A percentile compares a stretch with the other conserved stretches of the same genome.
phyloP scores from a whole-genome alignment of 53 echinoderm and acorn worm genomes.

The Echinometra lucunter region DNA sequence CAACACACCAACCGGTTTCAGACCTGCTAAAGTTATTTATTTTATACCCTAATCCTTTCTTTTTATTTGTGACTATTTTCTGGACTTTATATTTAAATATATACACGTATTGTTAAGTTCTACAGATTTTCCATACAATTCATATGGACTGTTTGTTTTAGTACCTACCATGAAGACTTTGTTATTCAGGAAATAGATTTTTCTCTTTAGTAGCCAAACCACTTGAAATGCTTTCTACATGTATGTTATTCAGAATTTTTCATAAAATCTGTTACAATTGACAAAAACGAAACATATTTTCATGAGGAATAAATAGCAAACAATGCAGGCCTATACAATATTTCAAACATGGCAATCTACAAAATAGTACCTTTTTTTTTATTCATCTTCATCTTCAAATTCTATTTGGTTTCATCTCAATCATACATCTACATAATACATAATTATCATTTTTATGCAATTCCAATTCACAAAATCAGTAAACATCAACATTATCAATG shows the following conservation, averaged over 20 bases:
- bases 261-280: neutral
- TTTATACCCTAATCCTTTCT: no score
- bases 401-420: conserved; percentile 15
- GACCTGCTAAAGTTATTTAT: neutral
- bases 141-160: neutral
- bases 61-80: no score
- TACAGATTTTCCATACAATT: no score
- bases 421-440: neutral
- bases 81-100: no score
- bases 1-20: neutral
- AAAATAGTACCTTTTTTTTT: neutral
- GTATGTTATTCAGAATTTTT: neutral
- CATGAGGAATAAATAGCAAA: conserved; percentile 35
- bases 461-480: neutral
- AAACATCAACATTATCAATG: neutral
- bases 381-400: neutral
- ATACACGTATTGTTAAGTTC: neutral
- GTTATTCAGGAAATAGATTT: neutral
- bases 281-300: neutral
- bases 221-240: neutral
- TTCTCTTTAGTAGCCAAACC: neutral
- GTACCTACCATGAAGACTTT: neutral
- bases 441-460: neutral
- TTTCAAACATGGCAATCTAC: conserved; percentile 14
- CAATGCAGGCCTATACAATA: neutral